Evolutionary conservation across 1,140 invertebrate species (phyloP).

Genomic region (Apis dorsata): DNA sequence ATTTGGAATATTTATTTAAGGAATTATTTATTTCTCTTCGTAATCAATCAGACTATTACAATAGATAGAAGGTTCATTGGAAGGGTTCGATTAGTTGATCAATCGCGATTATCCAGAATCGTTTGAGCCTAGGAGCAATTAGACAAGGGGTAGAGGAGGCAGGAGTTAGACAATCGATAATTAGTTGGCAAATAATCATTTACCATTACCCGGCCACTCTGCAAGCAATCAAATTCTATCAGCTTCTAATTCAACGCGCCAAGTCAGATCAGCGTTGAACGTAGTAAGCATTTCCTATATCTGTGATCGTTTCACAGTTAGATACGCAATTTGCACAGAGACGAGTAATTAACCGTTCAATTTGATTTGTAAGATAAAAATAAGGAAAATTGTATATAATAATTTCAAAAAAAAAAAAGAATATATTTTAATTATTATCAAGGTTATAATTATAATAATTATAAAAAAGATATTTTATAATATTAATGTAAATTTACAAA

Average conservation of each 20-base stretch:
- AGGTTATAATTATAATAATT: no score
- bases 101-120: neutral
- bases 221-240: constrained; percentile 4
- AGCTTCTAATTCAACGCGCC: neutral
- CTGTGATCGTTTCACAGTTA: no score
- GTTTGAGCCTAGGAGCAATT: neutral
- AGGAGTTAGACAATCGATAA: neutral
- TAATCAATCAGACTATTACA: no score
- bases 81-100: neutral
- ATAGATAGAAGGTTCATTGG: neutral
- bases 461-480: no score
- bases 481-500: no score
- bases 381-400: no score
- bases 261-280: constrained; percentile 1
- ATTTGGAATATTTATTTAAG: no score
- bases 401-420: no score
- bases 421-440: no score
- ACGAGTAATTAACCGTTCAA: no score
- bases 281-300: neutral
- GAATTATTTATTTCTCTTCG: no score
- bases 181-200: constrained; percentile 21
- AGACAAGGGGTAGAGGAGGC: neutral
- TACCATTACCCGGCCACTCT: neutral
- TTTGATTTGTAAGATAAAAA: no score
- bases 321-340: neutral